These are phyloP conservation scores for Lasioglossum figueresi DNA, from an alignment of 2,888 invertebrate species.

Conservation along the genomic window DNA sequence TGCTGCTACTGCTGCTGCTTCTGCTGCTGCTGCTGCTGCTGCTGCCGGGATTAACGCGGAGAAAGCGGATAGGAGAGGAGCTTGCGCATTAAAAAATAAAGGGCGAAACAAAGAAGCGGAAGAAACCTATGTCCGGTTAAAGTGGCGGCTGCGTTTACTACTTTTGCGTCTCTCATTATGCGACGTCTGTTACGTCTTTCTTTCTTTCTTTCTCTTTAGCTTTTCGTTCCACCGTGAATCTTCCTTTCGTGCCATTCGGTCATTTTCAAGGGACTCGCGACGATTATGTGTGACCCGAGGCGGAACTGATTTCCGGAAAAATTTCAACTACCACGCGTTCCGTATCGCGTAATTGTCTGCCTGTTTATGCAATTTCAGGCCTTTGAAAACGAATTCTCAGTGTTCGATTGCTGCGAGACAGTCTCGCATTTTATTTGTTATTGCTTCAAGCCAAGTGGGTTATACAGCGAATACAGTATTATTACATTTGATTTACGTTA, in stretches of 20 bases:
- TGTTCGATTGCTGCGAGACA: not conserved
- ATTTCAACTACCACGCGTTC: not conserved
- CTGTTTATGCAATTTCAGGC: not conserved
- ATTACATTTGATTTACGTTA: too few species aligned
- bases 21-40: not conserved
- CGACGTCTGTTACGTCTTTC: slow-evolving; percentile 2
- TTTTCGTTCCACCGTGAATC: slow-evolving; percentile 3
- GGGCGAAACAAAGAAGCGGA: slow-evolving; percentile 55
- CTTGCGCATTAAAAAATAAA: slow-evolving; percentile 50
- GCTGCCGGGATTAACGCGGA: slow-evolving; percentile 27
- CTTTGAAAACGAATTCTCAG: not conserved
- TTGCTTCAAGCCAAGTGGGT: too few species aligned
- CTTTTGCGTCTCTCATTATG: slow-evolving; percentile 39
- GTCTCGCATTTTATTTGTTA: too few species aligned
- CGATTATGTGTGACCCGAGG: not conserved
- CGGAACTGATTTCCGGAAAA: not conserved
- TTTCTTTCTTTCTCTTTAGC: not conserved
- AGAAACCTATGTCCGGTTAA: slow-evolving; percentile 53
- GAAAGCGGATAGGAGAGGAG: slow-evolving; percentile 21
- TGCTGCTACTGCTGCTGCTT: not conserved
- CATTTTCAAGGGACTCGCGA: not conserved
- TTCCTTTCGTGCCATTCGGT: slow-evolving; percentile 13
- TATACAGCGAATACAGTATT: too few species aligned
- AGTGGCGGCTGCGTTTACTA: slow-evolving; percentile 54
- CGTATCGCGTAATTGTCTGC: not conserved